phyloP scores from a whole-genome alignment of 92 coral and sea anemone genomes.

The Zoanthus solanderi region DNA sequence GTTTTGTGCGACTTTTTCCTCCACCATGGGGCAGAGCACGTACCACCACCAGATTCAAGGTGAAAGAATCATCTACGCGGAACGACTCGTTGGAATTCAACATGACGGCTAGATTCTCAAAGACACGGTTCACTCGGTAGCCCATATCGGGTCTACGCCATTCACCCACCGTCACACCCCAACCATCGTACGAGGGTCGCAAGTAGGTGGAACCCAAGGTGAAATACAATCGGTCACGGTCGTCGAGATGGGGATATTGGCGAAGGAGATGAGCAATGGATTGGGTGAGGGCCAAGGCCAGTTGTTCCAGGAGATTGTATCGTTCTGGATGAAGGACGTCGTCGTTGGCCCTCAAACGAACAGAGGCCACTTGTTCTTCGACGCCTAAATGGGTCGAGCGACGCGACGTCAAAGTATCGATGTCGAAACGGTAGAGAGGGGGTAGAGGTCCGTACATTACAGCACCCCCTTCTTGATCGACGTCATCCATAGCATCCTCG shows the following conservation, averaged over 20 bases:
- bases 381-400: neutral
- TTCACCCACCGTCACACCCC: constrained; percentile 24
- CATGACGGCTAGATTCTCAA: too few species aligned
- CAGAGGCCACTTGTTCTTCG: constrained; percentile 8
- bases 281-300: neutral
- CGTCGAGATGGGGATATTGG: neutral
- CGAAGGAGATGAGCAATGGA: neutral
- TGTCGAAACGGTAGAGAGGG: neutral
- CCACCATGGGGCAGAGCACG: too few species aligned
- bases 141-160: neutral
- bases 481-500: too few species aligned
- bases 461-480: too few species aligned
- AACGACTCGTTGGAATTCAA: too few species aligned
- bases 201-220: neutral
- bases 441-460: too few species aligned
- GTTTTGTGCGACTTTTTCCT: too few species aligned
- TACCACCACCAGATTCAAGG: too few species aligned
- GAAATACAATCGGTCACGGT: constrained; percentile 4
- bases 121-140: neutral
- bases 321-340: neutral
- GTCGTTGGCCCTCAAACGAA: neutral
- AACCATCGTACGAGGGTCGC: neutral
- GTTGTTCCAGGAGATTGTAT: neutral
- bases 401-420: neutral
- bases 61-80: too few species aligned